Evolutionary conservation across 2,113 vertebrate genomes (phyloP), one percentile per base, ranked within the genome.

Genomic region (Oryzias celebensis): DNA sequence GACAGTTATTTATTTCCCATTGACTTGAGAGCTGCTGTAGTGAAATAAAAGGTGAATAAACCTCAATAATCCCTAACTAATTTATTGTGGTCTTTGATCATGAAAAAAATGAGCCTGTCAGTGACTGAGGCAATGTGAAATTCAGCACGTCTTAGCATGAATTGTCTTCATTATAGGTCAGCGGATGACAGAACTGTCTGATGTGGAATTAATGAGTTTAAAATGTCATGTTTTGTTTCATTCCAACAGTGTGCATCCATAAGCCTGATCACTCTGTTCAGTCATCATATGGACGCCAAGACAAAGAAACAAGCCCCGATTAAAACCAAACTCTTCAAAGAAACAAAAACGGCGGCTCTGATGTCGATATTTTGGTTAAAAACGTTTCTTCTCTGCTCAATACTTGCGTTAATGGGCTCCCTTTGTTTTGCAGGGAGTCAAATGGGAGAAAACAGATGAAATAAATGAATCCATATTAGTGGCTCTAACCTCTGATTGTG

Each of bases 361-460:
- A 81, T 83, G 86, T 88, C 88, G 76, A 90, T 90, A 90, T 73
- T 85, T 77, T 78, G 81, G 71, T 91, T 90, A 77, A 88, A 90
- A 87, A 73, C 49, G 28, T 81, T 74, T 84, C 78, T 73, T 76
- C 75, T 70, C 78, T 73, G 69, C 84, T 91, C 89, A 75, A 91
- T 91, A 89, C 62, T 52, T 51, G 43, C 72, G 85, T 82, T 91
- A 91, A 90, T 87, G 75, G 83, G 74, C 66, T 75, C 77, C 68
- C 77, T 86, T 89, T 89, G 82, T 81, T 84, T 89, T 65, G 66
- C 52, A 8, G 68, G 36, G 71, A 88, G 80, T 84, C 76, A 83
- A 82, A 89, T 61, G 73, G 74, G 72, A 87, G 78, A 60, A 76
- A 78, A 77, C 81, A 83, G 72, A 87, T 74, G 52, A 78, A 83